phyloP scores from a whole-genome alignment of 2,113 vertebrate genomes.

The Rhinoderma darwinii region DNA sequence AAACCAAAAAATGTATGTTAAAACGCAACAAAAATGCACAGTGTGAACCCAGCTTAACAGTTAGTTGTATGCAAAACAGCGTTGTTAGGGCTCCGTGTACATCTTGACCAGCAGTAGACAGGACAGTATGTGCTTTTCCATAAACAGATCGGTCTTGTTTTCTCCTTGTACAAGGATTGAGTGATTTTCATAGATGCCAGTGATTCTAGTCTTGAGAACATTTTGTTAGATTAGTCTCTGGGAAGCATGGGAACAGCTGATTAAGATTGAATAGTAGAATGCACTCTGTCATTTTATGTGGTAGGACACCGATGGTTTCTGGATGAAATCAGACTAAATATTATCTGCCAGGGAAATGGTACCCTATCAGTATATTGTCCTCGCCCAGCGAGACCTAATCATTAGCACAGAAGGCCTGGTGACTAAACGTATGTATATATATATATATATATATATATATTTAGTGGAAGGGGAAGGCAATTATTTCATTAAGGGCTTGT shows the following conservation, averaged over 20 bases:
- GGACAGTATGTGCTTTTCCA: too few relatives aligned
- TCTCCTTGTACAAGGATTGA: too few relatives aligned
- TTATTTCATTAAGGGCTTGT: conserved; percentile 14
- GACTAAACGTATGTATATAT: too few relatives aligned
- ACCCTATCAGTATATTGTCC: background rate
- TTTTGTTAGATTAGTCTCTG: background rate
- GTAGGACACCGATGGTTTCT: background rate
- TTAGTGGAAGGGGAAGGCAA: background rate
- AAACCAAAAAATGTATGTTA: too few relatives aligned
- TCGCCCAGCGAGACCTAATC: background rate
- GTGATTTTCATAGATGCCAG: background rate
- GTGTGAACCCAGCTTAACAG: too few relatives aligned
- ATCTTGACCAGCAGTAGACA: too few relatives aligned
- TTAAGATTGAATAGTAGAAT: background rate
- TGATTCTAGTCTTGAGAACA: background rate
- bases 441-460: too few relatives aligned
- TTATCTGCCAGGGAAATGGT: background rate
- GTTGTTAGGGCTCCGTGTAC: too few relatives aligned
- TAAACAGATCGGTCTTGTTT: too few relatives aligned
- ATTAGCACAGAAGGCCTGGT: background rate
- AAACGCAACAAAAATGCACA: too few relatives aligned
- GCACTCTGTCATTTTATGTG: background rate
- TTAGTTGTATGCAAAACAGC: too few relatives aligned
- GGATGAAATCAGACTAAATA: background rate
- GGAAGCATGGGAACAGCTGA: background rate